Evolutionary conservation across 2,888 invertebrate species (phyloP).

Genomic region (Lasioglossum vierecki): DNA sequence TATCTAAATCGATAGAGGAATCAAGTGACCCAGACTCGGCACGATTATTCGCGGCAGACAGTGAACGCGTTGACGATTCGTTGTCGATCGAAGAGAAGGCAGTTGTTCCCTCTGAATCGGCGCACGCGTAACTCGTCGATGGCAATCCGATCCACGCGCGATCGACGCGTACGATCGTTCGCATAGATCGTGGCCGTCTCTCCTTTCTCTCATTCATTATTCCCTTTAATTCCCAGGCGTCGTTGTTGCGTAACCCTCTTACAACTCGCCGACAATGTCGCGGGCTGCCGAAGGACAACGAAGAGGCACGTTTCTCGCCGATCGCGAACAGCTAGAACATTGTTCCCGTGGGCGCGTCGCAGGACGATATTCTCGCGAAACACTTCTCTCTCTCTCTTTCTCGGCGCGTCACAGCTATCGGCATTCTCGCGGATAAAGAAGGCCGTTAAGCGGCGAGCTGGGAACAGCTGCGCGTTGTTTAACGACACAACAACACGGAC

Average conservation of each 20-base stretch:
- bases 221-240: slow-evolving; percentile 58
- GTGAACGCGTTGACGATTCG: neutral
- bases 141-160: slow-evolving; percentile 21
- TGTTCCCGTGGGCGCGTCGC: slow-evolving; percentile 2
- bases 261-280: slow-evolving; percentile 52
- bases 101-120: slow-evolving; percentile 13
- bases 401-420: neutral
- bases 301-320: slow-evolving; percentile 18
- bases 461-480: slow-evolving; percentile 57
- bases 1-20: neutral
- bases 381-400: neutral
- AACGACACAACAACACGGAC: slow-evolving; percentile 53
- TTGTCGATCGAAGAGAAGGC: neutral
- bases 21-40: neutral
- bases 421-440: slow-evolving; percentile 7
- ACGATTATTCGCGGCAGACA: neutral
- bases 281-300: slow-evolving; percentile 45
- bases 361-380: neutral
- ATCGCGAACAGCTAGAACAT: slow-evolving; percentile 2
- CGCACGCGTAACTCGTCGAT: neutral
- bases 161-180: slow-evolving; percentile 31
- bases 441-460: slow-evolving; percentile 18
- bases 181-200: slow-evolving; percentile 36
- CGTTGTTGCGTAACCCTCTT: slow-evolving; percentile 47
- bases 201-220: slow-evolving; percentile 70